These are phyloP conservation scores for Todus mexicanus DNA, from an alignment of 2,797 vertebrate genomes.

Conservation along the genomic window DNA sequence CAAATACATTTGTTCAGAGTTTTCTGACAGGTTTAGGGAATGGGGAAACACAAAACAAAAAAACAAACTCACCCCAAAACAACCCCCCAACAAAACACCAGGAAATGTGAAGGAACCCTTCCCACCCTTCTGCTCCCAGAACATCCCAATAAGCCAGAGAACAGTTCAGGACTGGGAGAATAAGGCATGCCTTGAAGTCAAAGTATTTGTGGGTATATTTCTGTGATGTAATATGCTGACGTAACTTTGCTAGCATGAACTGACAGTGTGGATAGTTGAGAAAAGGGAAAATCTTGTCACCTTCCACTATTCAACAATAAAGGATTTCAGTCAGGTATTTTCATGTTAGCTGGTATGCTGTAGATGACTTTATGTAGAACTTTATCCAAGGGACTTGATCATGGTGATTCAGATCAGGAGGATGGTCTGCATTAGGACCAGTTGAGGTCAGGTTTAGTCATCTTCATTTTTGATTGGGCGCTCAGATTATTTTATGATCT, in stretches of 20 bases:
- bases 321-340: neutral
- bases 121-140: too few species aligned
- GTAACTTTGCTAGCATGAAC: neutral
- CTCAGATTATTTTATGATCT: neutral
- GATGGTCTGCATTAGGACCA: neutral
- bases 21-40: neutral
- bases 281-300: neutral
- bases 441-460: neutral
- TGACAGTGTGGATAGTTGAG: neutral
- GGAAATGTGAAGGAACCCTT: neutral
- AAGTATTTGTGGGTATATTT: neutral
- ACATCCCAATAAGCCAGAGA: neutral
- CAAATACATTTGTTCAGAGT: neutral
- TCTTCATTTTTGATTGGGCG: neutral
- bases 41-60: neutral
- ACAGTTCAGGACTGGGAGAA: neutral
- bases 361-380: neutral
- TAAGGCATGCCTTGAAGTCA: neutral
- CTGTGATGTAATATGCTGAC: neutral
- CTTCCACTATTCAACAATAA: neutral
- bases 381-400: neutral
- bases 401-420: neutral
- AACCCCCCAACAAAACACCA: neutral
- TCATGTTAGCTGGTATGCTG: neutral
- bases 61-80: rapidly evolving